Conservation (phyloP, 2,113 vertebrate genomes). For the Anoplopoma fimbria region DNA sequence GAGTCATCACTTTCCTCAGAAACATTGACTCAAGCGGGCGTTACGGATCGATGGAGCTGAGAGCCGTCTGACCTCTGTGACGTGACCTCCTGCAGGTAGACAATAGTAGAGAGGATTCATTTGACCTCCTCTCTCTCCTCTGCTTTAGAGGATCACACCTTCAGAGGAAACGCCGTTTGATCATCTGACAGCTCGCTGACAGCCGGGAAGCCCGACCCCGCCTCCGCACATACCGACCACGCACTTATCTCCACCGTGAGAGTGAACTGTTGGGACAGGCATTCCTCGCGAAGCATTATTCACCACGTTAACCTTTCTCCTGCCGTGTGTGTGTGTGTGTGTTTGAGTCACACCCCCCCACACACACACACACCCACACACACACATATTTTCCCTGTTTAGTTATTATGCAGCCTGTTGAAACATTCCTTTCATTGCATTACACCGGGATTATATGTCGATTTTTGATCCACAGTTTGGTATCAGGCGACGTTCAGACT, state of each 20-base stretch:
- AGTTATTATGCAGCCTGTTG: not conserved
- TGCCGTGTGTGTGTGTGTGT: no score
- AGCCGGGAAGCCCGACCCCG: slow-evolving; percentile 22
- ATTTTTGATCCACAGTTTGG: no score
- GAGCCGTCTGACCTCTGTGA: not conserved
- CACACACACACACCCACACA: no score
- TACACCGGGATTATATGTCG: not conserved
- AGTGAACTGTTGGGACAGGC: slow-evolving; percentile 36
- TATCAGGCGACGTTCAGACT: not conserved
- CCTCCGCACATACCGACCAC: slow-evolving; percentile 39
- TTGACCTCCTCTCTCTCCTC: slow-evolving; percentile 11
- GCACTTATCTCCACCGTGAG: not conserved
- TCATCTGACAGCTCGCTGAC: slow-evolving; percentile 45
- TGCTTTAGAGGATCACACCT: slow-evolving; percentile 30
- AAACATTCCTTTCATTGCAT: not conserved
- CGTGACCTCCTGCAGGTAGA: not conserved
- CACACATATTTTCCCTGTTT: not conserved
- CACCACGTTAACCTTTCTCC: not conserved
- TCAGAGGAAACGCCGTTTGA: slow-evolving; percentile 42
- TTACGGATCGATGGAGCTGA: not conserved
- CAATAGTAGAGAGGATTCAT: not conserved
- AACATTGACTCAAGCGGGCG: no score
- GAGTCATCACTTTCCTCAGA: not conserved
- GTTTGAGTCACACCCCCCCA: not conserved
- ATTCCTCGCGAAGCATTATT: not conserved